Percentiles rank a stretch among this genome's conserved stretches.
These are phyloP conservation scores for Limnephilus auricula DNA, from an alignment of 2,888 invertebrate genomes.

Conservation along the genomic window DNA sequence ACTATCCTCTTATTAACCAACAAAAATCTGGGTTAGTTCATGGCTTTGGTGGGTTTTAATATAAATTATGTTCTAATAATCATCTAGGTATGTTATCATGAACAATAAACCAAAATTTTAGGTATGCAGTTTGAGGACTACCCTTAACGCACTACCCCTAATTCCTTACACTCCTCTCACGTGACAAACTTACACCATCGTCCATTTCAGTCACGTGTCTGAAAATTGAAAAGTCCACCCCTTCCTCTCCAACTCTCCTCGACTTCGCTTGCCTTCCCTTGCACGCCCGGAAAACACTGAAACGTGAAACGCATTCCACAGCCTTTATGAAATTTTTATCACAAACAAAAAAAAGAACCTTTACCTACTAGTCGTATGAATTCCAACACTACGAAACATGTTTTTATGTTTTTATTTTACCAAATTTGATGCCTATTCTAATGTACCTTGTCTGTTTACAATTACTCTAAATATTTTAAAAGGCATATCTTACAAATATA, in stretches of 20 bases:
- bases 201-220: constrained; percentile 63
- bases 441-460: neutral
- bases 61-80: neutral
- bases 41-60: neutral
- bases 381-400: neutral
- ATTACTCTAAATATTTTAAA: too few relatives aligned
- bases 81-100: neutral
- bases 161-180: constrained; percentile 26
- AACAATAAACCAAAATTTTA: neutral
- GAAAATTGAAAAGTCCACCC: constrained; percentile 64
- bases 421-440: too few relatives aligned
- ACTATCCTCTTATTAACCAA: too few relatives aligned
- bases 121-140: constrained; percentile 17
- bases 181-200: constrained; percentile 57
- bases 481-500: too few relatives aligned
- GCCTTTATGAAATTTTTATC: neutral
- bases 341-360: neutral
- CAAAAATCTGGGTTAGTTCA: neutral
- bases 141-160: constrained; percentile 18
- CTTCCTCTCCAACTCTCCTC: constrained; percentile 16
- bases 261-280: constrained; percentile 12
- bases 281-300: constrained; percentile 20
- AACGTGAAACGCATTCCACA: constrained; percentile 35
- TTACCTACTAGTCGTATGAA: neutral
- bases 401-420: neutral